Conservation (phyloP, 2,113 vertebrate species). For the Serilophus lunatus region DNA sequence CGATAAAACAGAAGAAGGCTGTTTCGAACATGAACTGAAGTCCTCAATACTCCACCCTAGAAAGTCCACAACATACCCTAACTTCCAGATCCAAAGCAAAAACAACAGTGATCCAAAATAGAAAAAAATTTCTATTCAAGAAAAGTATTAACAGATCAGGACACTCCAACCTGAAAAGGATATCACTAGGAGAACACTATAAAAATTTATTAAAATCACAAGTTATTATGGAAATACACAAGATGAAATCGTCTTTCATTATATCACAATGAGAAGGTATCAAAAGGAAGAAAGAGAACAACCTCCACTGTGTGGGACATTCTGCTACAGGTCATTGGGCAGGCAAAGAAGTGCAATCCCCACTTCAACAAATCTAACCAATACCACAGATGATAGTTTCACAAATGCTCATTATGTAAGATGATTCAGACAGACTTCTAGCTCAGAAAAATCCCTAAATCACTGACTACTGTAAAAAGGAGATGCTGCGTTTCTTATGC, state of each 20-base stretch:
- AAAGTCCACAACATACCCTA: not conserved
- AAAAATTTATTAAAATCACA: not conserved
- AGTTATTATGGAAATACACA: not conserved
- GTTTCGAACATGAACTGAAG: not conserved
- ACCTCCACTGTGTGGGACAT: not conserved
- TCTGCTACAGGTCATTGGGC: not conserved
- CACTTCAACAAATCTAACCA: not conserved
- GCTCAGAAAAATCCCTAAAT: not conserved
- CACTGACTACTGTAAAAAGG: not conserved
- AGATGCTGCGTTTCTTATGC: not conserved
- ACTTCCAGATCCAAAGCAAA: not conserved
- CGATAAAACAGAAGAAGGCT: not conserved
- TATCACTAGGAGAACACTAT: not conserved
- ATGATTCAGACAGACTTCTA: not conserved
- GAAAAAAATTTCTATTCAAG: not conserved
- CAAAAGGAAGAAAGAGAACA: not conserved
- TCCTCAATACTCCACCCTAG: not conserved
- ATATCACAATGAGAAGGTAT: not conserved
- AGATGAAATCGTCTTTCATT: not conserved
- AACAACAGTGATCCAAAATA: not conserved
- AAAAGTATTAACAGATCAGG: not conserved
- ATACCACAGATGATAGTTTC: not conserved
- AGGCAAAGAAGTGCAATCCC: not conserved
- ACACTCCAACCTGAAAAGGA: not conserved
- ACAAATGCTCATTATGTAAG: not conserved